A percentile compares a stretch with the other conserved stretches of the same genome.
Evolutionary conservation across 2,888 invertebrate genomes (phyloP).

Genomic region (Aromia moschata): DNA sequence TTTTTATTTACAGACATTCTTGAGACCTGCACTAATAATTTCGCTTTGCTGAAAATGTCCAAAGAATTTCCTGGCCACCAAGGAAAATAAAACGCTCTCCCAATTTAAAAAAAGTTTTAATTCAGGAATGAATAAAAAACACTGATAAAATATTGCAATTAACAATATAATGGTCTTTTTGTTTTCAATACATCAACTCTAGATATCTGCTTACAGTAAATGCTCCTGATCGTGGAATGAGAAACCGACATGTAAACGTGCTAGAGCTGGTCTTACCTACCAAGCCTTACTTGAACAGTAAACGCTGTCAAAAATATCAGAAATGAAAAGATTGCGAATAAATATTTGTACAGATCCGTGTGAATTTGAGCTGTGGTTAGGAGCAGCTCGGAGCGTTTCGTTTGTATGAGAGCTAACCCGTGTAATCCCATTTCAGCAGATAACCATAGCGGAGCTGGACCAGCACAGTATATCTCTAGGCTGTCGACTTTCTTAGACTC

Average conservation of each 20-base stretch:
- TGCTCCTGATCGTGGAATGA: slow-evolving; percentile 56
- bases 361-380: not conserved
- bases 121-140: slow-evolving; percentile 24
- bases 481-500: no score
- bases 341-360: slow-evolving; percentile 18
- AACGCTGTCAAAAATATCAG: no score
- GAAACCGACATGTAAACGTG: no score
- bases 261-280: slow-evolving; percentile 21
- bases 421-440: slow-evolving; percentile 47
- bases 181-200: slow-evolving; percentile 59
- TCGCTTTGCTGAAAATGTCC: no score
- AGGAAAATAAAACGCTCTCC: not conserved
- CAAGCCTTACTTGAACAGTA: no score
- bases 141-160: slow-evolving; percentile 24
- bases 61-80: no score
- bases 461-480: no score
- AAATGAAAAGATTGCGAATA: slow-evolving; percentile 20
- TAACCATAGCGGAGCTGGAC: no score
- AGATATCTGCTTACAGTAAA: slow-evolving; percentile 42
- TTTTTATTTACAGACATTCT: no score
- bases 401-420: slow-evolving; percentile 42
- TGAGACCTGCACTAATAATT: no score
- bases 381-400: slow-evolving; percentile 18
- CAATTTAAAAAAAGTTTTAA: slow-evolving; percentile 18
- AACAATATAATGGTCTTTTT: slow-evolving; percentile 44